Conservation (phyloP, 2,797 vertebrate species). For the Cirrhinus mrigala region DNA sequence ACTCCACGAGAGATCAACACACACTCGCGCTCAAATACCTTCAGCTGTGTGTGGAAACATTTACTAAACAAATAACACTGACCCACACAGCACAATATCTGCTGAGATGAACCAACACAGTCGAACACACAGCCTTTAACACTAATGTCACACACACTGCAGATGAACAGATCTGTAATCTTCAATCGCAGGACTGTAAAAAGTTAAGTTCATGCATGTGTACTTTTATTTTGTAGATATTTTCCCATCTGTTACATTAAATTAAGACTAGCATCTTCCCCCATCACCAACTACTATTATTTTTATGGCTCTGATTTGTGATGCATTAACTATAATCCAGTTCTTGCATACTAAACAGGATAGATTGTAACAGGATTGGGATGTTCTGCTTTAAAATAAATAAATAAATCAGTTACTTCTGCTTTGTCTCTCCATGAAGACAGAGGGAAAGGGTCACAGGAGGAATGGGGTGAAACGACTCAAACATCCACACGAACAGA, state of each 20-base stretch:
- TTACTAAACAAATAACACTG: background rate
- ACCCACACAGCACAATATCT: background rate
- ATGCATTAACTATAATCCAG: background rate
- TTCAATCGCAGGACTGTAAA: background rate
- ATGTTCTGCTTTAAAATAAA: background rate
- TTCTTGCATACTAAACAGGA: background rate
- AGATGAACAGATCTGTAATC: background rate
- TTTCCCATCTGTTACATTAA: background rate
- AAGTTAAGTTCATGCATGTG: background rate
- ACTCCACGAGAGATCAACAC: constrained; percentile 18
- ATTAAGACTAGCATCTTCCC: background rate
- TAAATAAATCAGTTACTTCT: background rate
- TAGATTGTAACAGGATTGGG: background rate
- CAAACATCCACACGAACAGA: background rate
- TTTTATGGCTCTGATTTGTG: background rate
- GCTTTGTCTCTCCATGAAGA: background rate
- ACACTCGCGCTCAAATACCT: background rate
- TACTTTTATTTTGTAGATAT: background rate
- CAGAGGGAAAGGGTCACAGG: background rate
- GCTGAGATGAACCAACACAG: background rate
- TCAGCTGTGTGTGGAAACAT: background rate
- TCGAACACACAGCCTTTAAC: background rate
- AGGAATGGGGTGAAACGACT: background rate
- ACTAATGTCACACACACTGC: background rate
- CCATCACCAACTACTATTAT: background rate